Conservation (phyloP, 2,113 vertebrate species). For the Vulpes ferrilata region DNA sequence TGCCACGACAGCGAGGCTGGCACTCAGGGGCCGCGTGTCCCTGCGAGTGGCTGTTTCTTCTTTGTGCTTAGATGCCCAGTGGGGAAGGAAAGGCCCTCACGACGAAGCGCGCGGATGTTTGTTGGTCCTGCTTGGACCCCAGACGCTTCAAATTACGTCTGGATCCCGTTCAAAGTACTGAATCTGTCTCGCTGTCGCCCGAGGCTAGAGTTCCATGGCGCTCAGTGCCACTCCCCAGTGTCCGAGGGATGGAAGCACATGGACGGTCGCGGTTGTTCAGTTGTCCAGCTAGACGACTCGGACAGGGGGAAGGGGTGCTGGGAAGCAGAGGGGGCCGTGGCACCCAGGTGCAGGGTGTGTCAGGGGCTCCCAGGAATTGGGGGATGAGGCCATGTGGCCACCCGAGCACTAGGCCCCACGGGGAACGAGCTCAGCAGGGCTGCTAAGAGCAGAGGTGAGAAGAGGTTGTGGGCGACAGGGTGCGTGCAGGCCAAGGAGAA, state of each 20-base stretch:
- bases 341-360: neutral
- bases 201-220: neutral
- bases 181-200: neutral
- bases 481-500: no score
- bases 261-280: neutral
- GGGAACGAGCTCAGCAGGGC: no score
- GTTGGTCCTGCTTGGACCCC: neutral
- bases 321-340: neutral
- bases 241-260: neutral
- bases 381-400: no score
- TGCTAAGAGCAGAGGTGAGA: no score
- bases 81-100: neutral
- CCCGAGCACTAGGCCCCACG: no score
- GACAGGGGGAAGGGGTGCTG: neutral
- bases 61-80: neutral
- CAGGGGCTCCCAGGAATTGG: neutral
- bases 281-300: neutral
- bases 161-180: neutral
- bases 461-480: no score
- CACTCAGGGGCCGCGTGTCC: neutral
- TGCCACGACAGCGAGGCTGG: neutral
- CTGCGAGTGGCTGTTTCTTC: neutral
- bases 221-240: neutral
- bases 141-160: neutral
- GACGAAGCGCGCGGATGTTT: neutral